Percentiles rank a stretch among this genome's conserved stretches.
Conservation (phyloP, 2,113 vertebrate species). For the Eulemur rufifrons region DNA sequence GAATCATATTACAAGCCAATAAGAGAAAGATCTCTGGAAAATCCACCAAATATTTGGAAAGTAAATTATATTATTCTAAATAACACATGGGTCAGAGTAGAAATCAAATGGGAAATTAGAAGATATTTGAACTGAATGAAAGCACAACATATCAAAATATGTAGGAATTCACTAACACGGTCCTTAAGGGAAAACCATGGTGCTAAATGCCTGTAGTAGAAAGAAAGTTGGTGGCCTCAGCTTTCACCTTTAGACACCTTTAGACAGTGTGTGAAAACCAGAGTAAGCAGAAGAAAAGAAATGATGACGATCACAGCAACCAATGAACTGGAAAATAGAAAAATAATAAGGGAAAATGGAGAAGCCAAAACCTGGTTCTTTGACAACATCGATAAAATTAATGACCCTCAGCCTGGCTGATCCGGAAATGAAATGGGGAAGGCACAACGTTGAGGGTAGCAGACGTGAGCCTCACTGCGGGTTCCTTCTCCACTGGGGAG, state of each 20-base stretch:
- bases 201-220: not conserved
- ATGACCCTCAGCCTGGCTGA: not conserved
- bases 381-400: not conserved
- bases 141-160: not conserved
- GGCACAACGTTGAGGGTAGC: accelerated
- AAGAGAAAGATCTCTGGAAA: not conserved
- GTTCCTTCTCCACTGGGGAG: not conserved
- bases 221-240: not conserved
- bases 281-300: not conserved
- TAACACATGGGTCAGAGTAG: not conserved
- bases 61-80: not conserved
- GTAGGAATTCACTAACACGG: accelerated
- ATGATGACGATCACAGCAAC: not conserved
- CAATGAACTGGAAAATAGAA: not conserved
- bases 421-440: not conserved
- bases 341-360: no score
- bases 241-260: not conserved
- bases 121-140: not conserved
- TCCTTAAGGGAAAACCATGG: not conserved
- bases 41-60: not conserved
- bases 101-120: not conserved
- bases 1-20: not conserved
- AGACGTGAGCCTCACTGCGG: accelerated
- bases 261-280: not conserved
- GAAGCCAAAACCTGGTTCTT: not conserved